These are phyloP conservation scores for Rambutsinella grinnellia DNA, from an alignment of 2,888 invertebrate genomes.

Conservation along the genomic window DNA sequence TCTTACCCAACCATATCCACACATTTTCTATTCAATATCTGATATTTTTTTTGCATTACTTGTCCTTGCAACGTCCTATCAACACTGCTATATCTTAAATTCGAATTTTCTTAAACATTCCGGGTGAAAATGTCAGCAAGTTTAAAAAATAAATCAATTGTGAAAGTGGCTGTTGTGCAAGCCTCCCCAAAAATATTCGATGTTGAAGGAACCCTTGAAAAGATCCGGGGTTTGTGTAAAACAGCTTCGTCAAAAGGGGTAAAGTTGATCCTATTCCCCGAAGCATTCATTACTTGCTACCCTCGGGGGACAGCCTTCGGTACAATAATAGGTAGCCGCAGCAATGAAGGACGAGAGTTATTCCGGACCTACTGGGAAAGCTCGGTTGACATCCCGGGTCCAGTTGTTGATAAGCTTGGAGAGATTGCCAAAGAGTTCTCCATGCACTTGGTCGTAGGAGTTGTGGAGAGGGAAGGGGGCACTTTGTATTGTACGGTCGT, in stretches of 20 bases:
- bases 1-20: too few relatives aligned
- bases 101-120: too few relatives aligned
- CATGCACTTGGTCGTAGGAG: conserved; percentile 52
- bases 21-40: too few relatives aligned
- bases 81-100: too few relatives aligned
- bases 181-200: conserved; percentile 53
- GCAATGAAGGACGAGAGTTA: conserved; percentile 48
- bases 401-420: conserved; percentile 38
- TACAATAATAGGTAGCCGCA: conserved; percentile 35
- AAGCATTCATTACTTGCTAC: conserved; percentile 58
- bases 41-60: too few relatives aligned
- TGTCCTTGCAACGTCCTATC: too few relatives aligned
- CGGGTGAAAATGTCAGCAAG: background rate
- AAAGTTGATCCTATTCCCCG: conserved; percentile 56
- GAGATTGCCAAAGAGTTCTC: conserved; percentile 40
- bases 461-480: conserved; percentile 51
- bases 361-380: conserved; percentile 55
- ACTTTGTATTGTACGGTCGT: conserved; percentile 56
- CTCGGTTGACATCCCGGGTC: conserved; percentile 55
- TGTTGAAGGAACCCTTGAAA: conserved; percentile 45
- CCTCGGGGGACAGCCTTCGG: conserved; percentile 53
- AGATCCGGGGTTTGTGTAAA: conserved; percentile 31
- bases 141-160: background rate
- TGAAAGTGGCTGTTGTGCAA: conserved; percentile 58
- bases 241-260: conserved; percentile 44